These are phyloP conservation scores for Noturus placidus DNA, from an alignment of 2,113 vertebrate species.

Conservation along the genomic window DNA sequence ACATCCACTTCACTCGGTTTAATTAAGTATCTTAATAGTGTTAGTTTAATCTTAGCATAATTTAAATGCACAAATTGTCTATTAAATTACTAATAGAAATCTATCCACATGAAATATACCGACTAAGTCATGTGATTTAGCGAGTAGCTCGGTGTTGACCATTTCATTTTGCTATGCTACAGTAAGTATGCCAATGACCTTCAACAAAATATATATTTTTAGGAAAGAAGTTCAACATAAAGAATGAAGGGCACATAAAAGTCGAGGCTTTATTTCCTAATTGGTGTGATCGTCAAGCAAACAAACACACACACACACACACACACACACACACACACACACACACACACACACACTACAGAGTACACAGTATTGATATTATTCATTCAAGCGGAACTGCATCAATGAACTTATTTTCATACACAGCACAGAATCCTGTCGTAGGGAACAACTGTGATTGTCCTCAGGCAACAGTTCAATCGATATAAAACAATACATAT, in stretches of 20 bases:
- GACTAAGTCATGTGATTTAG: neutral
- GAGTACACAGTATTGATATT: neutral
- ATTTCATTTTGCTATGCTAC: neutral
- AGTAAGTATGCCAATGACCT: neutral
- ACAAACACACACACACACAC: neutral
- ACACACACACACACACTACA: neutral
- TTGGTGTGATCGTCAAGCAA: neutral
- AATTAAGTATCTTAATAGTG: neutral
- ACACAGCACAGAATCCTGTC: neutral
- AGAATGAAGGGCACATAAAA: neutral
- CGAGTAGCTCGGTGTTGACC: neutral
- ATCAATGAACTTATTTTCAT: slow-evolving; percentile 12
- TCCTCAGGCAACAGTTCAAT: neutral
- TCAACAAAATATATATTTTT: neutral
- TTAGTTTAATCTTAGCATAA: neutral
- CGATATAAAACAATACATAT: slow-evolving; percentile 6
- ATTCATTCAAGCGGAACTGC: neutral
- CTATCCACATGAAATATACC: neutral
- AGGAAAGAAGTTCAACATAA: neutral
- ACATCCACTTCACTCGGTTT: neutral
- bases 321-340: neutral
- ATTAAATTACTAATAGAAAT: neutral
- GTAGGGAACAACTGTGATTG: neutral
- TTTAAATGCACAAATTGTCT: neutral
- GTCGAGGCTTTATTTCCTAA: neutral